Evolutionary conservation across 2,797 vertebrate genomes (phyloP).

Genomic region (Vipera latastei): DNA sequence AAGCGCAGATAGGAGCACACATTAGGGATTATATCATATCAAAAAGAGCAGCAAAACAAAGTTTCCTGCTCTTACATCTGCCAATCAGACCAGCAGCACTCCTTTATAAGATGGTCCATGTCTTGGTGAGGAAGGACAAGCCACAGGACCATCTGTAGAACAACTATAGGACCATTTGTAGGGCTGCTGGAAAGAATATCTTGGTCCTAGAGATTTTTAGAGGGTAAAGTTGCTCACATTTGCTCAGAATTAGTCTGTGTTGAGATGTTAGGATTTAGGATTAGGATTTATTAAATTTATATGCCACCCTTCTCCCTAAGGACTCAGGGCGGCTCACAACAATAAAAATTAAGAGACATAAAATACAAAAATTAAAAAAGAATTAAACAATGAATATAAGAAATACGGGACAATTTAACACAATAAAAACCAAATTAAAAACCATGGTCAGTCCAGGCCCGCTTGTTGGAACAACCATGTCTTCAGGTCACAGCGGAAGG

Average conservation of each 20-base stretch:
- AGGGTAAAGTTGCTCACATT: neutral
- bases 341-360: no score
- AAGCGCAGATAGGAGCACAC: neutral
- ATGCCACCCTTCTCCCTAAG: no score
- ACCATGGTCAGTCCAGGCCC: no score
- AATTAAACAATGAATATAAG: no score
- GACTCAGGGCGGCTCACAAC: no score
- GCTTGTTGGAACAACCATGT: no score
- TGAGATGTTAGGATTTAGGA: neutral
- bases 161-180: neutral
- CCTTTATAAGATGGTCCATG: neutral
- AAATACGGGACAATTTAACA: no score
- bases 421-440: no score
- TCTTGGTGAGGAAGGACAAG: neutral
- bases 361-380: no score
- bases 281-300: no score
- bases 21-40: neutral
- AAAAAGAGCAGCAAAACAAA: neutral
- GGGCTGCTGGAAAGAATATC: neutral
- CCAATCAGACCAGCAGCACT: neutral
- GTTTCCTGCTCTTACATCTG: neutral
- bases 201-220: neutral
- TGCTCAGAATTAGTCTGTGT: neutral
- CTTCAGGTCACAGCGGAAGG: no score
- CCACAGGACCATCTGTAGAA: neutral